These are phyloP conservation scores for Ceratoteleas bidentatus DNA, from an alignment of 1,140 invertebrate genomes.

Conservation along the genomic window DNA sequence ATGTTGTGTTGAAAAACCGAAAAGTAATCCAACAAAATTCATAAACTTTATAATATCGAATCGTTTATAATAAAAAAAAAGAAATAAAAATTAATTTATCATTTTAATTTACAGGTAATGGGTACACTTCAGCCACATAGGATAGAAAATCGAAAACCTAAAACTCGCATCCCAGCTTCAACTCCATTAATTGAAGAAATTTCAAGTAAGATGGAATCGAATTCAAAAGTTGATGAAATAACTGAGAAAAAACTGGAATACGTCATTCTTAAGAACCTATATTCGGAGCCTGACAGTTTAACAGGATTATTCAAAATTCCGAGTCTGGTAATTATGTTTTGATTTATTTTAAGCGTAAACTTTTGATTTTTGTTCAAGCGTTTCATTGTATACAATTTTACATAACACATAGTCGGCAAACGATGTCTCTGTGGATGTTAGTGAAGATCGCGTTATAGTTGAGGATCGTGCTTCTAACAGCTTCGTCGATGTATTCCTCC, in stretches of 20 bases:
- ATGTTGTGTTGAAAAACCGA: slow-evolving; percentile 83
- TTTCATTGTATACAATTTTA: slow-evolving; percentile 62
- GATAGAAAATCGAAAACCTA: slow-evolving; percentile 24
- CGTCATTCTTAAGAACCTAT: slow-evolving; percentile 79
- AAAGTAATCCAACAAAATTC: slow-evolving; percentile 75
- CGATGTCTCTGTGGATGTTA: slow-evolving; percentile 85
- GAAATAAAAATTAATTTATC: background rate
- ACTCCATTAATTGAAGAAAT: background rate
- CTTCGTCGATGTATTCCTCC: slow-evolving; percentile 86
- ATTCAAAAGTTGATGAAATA: background rate
- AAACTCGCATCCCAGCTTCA: background rate
- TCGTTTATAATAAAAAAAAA: too few species aligned
- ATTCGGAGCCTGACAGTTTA: slow-evolving; percentile 78
- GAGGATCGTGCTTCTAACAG: slow-evolving; percentile 83
- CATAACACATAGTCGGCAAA: slow-evolving; percentile 82
- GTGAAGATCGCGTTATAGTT: slow-evolving; percentile 87
- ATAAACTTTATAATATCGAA: background rate
- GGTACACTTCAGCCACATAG: slow-evolving; percentile 84
- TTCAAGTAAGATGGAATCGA: background rate
- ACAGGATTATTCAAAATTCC: slow-evolving; percentile 83
- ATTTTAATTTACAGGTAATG: slow-evolving; percentile 77
- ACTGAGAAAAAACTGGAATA: slow-evolving; percentile 71
- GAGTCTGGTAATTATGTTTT: slow-evolving; percentile 73
- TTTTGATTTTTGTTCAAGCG: slow-evolving; percentile 13
- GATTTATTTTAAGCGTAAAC: slow-evolving; percentile 14